A percentile compares a stretch with the other conserved stretches of the same genome.
Evolutionary conservation across 2,113 vertebrate species (phyloP).

Genomic region (Otis tarda): DNA sequence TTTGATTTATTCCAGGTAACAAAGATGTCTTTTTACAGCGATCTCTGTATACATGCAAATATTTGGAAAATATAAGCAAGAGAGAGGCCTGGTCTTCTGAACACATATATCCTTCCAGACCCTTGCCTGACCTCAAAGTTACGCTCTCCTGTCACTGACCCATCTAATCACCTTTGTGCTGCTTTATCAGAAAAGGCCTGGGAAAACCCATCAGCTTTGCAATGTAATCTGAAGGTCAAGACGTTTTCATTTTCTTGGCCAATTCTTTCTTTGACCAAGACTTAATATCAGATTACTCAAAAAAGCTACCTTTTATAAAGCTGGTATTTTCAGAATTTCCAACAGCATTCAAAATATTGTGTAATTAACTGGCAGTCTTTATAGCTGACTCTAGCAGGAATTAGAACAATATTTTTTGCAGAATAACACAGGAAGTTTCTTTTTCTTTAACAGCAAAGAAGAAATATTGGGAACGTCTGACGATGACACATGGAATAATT

Average conservation of each 20-base stretch:
- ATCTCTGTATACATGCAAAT: background rate
- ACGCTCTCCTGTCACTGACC: conserved; percentile 28
- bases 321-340: background rate
- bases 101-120: conserved; percentile 29
- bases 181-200: conserved; percentile 37
- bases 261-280: conserved; percentile 12
- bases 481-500: conserved; percentile 63
- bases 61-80: conserved; percentile 15
- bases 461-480: conserved; percentile 62
- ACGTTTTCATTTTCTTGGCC: conserved; percentile 15
- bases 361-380: background rate
- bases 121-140: conserved; percentile 49
- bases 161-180: conserved; percentile 56
- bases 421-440: conserved; percentile 41
- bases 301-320: background rate
- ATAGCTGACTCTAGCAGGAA: background rate
- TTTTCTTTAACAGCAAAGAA: conserved; percentile 79
- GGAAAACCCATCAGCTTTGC: conserved; percentile 42
- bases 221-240: conserved; percentile 41
- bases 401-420: conserved; percentile 21
- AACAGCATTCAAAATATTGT: background rate
- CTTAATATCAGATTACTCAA: background rate
- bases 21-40: background rate
- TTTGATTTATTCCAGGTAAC: conserved; percentile 26
- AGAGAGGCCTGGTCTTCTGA: background rate